A percentile compares a stretch with the other conserved stretches of the same genome.
These are phyloP conservation scores for Montifringilla adamsi DNA, from an alignment of 2,113 vertebrate species.

Conservation along the genomic window DNA sequence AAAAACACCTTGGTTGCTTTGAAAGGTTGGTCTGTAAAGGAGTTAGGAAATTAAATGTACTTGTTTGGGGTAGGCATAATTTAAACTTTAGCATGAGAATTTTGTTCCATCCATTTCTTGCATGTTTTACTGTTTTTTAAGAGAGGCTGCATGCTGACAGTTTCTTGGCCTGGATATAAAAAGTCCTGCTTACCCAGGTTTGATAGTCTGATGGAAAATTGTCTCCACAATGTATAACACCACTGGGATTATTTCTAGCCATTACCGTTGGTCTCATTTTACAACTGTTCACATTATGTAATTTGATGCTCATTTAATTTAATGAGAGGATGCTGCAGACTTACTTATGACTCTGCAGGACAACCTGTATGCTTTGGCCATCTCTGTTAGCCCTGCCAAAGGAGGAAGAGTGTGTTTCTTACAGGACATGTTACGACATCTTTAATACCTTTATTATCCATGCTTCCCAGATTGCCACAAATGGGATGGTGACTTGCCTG, in stretches of 20 bases:
- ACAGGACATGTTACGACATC: background rate
- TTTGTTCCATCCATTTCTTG: background rate
- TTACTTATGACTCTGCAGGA: slow-evolving; percentile 20
- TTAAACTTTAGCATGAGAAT: background rate
- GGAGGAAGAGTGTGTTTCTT: background rate
- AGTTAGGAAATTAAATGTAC: background rate
- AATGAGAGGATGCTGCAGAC: slow-evolving; percentile 52
- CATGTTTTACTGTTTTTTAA: background rate
- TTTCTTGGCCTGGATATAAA: slow-evolving; percentile 38
- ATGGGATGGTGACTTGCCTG: background rate
- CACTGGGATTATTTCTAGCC: background rate
- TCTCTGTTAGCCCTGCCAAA: background rate
- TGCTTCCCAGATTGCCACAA: background rate
- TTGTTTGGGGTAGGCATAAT: background rate
- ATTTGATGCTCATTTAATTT: slow-evolving; percentile 55
- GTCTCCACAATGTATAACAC: background rate
- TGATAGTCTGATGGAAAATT: background rate
- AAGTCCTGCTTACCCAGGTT: background rate
- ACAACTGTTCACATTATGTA: slow-evolving; percentile 40
- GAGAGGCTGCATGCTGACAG: background rate
- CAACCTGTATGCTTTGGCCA: background rate
- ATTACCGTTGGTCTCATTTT: slow-evolving; percentile 32
- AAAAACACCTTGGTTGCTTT: background rate
- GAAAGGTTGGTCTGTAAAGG: slow-evolving; percentile 1
- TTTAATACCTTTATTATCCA: background rate